Evolutionary conservation across 2,888 invertebrate genomes (phyloP).

Genomic region (Eupelmus urozonus): DNA sequence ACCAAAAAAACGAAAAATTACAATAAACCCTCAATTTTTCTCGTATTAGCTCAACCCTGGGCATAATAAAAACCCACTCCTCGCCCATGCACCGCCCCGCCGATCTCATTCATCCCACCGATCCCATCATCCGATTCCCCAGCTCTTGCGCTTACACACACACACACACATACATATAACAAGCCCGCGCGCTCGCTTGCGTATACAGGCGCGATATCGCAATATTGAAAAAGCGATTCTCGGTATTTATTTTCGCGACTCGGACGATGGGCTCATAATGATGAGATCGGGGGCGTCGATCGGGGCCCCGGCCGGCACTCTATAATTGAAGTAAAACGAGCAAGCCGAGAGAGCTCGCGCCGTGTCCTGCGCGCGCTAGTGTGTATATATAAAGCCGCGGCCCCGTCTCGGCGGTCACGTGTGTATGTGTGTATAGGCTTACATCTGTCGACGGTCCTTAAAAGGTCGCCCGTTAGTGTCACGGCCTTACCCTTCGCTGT

Average conservation of each 20-base stretch:
- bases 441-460: slow-evolving; percentile 53
- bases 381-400: background rate
- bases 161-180: background rate
- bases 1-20: too few relatives aligned
- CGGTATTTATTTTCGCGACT: slow-evolving; percentile 10
- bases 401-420: background rate
- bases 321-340: slow-evolving; percentile 55
- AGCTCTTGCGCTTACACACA: background rate
- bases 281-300: slow-evolving; percentile 51
- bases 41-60: too few relatives aligned
- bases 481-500: slow-evolving; percentile 1
- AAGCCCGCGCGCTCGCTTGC: background rate
- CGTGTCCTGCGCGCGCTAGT: too few relatives aligned
- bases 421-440: slow-evolving; percentile 8
- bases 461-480: slow-evolving; percentile 47
- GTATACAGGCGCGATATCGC: slow-evolving; percentile 6
- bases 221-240: slow-evolving; percentile 19
- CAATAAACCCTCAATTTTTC: too few relatives aligned
- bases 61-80: too few relatives aligned
- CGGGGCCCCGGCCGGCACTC: background rate
- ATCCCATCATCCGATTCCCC: background rate
- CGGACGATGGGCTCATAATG: slow-evolving; percentile 46
- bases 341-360: background rate
- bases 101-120: background rate
- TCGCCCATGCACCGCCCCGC: too few relatives aligned